Evolutionary conservation across 2,797 vertebrate species (phyloP).

Genomic region (Acomys russatus): DNA sequence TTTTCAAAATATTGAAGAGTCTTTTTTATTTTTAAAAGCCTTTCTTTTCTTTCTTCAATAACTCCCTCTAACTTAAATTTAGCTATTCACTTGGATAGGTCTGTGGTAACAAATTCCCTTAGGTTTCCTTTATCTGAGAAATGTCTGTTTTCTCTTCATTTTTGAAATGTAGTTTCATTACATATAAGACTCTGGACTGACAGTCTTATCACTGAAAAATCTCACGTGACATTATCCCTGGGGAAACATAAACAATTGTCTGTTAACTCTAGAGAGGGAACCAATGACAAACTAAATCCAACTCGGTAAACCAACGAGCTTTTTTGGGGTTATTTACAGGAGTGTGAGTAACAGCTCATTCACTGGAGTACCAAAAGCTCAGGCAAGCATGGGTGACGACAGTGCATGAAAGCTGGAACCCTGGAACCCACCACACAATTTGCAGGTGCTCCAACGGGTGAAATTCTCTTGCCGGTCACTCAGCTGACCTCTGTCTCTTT

Average conservation of each 20-base stretch:
- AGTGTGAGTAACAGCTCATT: not conserved
- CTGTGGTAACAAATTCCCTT: conserved; percentile 9
- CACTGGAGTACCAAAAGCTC: not conserved
- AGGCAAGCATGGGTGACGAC: not conserved
- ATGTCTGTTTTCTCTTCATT: conserved; percentile 5
- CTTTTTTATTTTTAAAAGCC: not conserved
- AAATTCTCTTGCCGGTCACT: not conserved
- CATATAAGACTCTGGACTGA: not conserved
- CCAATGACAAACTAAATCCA: not conserved
- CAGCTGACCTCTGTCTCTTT: too few species aligned
- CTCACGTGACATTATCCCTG: too few species aligned
- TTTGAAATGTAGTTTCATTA: conserved; percentile 40
- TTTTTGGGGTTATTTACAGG: not conserved
- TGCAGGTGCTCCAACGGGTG: not conserved
- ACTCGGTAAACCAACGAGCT: not conserved
- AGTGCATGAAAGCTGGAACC: not conserved
- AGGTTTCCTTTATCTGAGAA: conserved; percentile 37
- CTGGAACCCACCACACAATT: not conserved
- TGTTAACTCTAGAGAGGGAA: not conserved
- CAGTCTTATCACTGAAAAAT: not conserved
- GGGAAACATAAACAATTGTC: not conserved
- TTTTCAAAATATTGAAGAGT: conserved; percentile 21
- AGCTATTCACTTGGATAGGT: not conserved
- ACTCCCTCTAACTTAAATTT: not conserved
- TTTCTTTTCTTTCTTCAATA: conserved; percentile 34